These are phyloP conservation scores for Sussaba pulchella DNA, from an alignment of 2,888 invertebrate genomes.

Conservation along the genomic window DNA sequence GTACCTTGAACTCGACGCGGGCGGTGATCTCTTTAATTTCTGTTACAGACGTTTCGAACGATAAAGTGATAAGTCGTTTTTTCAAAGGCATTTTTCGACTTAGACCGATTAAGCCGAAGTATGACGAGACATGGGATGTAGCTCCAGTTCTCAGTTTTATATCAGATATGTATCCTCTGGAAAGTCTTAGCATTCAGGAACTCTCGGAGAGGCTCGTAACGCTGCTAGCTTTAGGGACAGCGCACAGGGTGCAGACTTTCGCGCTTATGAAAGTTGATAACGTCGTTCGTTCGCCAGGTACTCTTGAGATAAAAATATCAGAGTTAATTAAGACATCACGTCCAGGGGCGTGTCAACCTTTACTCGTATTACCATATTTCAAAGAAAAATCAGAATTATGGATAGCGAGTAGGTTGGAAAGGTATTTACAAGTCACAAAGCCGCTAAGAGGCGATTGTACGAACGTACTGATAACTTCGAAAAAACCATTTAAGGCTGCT, in stretches of 20 bases:
- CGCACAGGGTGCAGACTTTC: slow-evolving; percentile 34
- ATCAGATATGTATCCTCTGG: slow-evolving; percentile 31
- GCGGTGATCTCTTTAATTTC: slow-evolving; percentile 36
- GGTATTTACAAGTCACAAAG: neutral
- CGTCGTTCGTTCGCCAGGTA: slow-evolving; percentile 25
- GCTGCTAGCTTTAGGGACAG: slow-evolving; percentile 53
- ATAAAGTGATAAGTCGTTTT: slow-evolving; percentile 41
- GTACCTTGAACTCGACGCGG: slow-evolving; percentile 27
- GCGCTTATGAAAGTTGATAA: slow-evolving; percentile 53
- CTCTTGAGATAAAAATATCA: slow-evolving; percentile 55
- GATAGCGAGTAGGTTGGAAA: slow-evolving; percentile 20
- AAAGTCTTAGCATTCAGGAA: slow-evolving; percentile 44
- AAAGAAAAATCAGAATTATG: slow-evolving; percentile 4
- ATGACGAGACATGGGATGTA: slow-evolving; percentile 31
- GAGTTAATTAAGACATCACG: slow-evolving; percentile 45
- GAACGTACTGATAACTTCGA: slow-evolving; percentile 26
- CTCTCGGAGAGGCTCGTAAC: slow-evolving; percentile 53
- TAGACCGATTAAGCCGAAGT: slow-evolving; percentile 21
- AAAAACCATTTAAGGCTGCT: slow-evolving; percentile 38
- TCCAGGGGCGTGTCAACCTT: slow-evolving; percentile 15
- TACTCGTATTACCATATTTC: neutral
- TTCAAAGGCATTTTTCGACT: slow-evolving; percentile 60
- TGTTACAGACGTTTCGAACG: neutral
- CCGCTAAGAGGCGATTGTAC: neutral
- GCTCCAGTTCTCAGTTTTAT: slow-evolving; percentile 21